Evolutionary conservation across 2,113 vertebrate species (phyloP).

Genomic region (Camelus dromedarius): DNA sequence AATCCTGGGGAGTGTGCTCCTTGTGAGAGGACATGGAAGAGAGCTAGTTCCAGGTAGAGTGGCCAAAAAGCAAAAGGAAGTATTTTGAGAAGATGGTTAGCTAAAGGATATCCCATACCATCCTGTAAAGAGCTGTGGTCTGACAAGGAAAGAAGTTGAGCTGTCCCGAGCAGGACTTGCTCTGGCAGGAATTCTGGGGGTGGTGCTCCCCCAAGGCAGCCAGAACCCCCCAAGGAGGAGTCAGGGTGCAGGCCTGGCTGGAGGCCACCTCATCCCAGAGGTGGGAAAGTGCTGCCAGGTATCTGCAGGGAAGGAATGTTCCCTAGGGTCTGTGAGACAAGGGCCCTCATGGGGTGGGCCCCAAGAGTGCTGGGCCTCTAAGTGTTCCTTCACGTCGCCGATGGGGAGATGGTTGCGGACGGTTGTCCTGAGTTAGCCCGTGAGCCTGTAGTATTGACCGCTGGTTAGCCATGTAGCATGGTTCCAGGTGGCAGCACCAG

Average conservation of each 20-base stretch:
- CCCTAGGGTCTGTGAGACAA: background rate
- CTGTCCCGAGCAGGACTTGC: background rate
- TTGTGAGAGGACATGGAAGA: background rate
- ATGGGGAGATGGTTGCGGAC: background rate
- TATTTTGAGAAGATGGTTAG: background rate
- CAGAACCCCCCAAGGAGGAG: background rate
- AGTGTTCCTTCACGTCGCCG: background rate
- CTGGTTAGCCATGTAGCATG: background rate
- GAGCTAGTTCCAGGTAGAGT: background rate
- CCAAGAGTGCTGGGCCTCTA: background rate
- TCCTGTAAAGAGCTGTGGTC: background rate
- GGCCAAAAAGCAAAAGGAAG: background rate
- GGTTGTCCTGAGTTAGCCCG: background rate
- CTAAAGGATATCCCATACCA: background rate
- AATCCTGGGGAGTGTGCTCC: background rate
- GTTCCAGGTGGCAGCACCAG: background rate
- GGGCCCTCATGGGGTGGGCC: background rate
- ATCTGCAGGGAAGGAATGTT: background rate
- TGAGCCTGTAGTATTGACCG: background rate
- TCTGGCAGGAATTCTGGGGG: background rate
- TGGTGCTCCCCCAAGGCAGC: background rate
- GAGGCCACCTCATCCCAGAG: background rate
- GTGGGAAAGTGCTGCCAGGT: background rate
- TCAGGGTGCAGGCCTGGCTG: background rate
- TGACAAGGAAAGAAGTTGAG: background rate